Base-by-base conservation (phyloP, 2,888 invertebrate genomes). In the Rhabditoides inermis region DNA sequence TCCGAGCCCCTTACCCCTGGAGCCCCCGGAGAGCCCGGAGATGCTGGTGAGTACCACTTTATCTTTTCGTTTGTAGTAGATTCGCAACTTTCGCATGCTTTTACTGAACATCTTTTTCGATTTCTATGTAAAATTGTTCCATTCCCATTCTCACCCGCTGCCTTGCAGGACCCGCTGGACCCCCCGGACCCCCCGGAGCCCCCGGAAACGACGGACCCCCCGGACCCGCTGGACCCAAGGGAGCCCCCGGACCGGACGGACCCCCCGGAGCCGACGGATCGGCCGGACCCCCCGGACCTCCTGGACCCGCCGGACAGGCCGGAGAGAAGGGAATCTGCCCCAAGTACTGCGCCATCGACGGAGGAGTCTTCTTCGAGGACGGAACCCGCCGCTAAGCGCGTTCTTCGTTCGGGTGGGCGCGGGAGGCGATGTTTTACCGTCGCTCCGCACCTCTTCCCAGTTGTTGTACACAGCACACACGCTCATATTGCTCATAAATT, bases 291-390 rank as follows among this genome's bases (percentile, higher is more conserved):
- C 64, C 61, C 54, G 66, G 66, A 58, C 66, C 66, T 49, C 63
- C 62, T 53, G 67, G 67, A 57, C 67, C 67, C 41, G 58, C 63
- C 41, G 67, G 67, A 53, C 52, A 51, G 26, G 51, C 61, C 46
- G 67, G 67, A 61, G 64, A 63, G 56, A 63, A 63, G 57, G 67
- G 67, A 56, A 67, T 67, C 60, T 67, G 67, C 53, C 67, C 67
- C 49, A 66, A 66, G 62, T 69, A n/a, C n/a, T n/a, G n/a, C n/a
- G n/a, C n/a, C n/a, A n/a, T n/a, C n/a, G n/a, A n/a, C n/a, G n/a
- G n/a, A 32, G 64, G 64, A 61, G 72, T 73, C 56, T 73, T 73
- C 72, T 73, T 73, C 70, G 72, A 73, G 61, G 72, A 73, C 56
- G 72, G 72, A 63, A 73, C 72, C 39, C 64, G 68, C 40, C 68